A percentile compares a stretch with the other conserved stretches of the same genome.
These are phyloP conservation scores for Drosophila antonietae DNA, from an alignment of 2,888 invertebrate genomes.

Conservation along the genomic window DNA sequence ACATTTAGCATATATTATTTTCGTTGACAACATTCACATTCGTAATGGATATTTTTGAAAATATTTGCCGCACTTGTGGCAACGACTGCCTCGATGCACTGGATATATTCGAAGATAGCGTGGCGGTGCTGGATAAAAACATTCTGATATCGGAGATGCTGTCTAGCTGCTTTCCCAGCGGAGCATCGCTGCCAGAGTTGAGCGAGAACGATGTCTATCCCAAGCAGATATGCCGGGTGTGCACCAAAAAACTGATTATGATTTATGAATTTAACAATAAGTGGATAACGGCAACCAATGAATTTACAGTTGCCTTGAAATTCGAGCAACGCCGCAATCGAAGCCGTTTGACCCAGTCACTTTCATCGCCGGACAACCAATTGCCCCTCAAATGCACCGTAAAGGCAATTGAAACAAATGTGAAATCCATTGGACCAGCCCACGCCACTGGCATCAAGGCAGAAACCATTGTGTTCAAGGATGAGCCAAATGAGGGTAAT, in stretches of 20 bases:
- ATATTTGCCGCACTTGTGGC: slow-evolving; percentile 70
- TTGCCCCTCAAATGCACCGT: background rate
- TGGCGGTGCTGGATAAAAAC: slow-evolving; percentile 15
- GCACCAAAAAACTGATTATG: slow-evolving; percentile 70
- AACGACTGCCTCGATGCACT: slow-evolving; percentile 61
- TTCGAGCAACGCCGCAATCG: slow-evolving; percentile 58
- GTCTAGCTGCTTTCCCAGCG: slow-evolving; percentile 39
- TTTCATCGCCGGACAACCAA: background rate
- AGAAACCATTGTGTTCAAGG: slow-evolving; percentile 23
- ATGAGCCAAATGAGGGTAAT: slow-evolving; percentile 38
- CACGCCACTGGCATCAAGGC: background rate
- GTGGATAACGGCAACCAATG: slow-evolving; percentile 65
- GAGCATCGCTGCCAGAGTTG: slow-evolving; percentile 28
- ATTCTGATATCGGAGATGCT: slow-evolving; percentile 48
- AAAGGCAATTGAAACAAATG: background rate
- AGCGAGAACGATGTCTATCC: slow-evolving; percentile 67
- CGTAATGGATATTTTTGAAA: slow-evolving; percentile 69
- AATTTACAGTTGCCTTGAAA: slow-evolving; percentile 71
- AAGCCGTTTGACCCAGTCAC: slow-evolving; percentile 12
- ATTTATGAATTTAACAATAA: slow-evolving; percentile 73
- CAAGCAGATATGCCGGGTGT: slow-evolving; percentile 75
- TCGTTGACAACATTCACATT: background rate
- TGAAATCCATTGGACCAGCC: background rate
- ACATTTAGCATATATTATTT: background rate
- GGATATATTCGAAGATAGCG: slow-evolving; percentile 48